phyloP scores from a whole-genome alignment of 2,797 vertebrate species.

The Poeciliopsis turneri region DNA sequence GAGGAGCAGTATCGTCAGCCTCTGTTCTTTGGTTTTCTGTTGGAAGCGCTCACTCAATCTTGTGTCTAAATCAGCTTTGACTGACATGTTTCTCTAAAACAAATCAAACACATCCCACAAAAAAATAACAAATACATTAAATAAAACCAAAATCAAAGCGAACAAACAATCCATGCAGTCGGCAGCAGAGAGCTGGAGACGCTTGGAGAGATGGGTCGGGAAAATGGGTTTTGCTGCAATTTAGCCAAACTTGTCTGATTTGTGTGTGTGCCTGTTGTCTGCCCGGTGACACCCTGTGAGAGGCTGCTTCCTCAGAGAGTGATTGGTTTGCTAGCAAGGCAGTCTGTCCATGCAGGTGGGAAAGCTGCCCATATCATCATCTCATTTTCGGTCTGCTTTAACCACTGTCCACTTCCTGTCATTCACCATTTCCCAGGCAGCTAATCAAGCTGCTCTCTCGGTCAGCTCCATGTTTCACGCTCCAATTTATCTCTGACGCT shows the following conservation, averaged over 20 bases:
- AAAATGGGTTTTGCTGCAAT: conserved; percentile 39
- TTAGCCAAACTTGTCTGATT: conserved; percentile 47
- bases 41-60: conserved; percentile 10
- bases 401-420: conserved; percentile 43
- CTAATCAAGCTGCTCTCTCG: conserved; percentile 33
- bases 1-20: neutral
- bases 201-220: conserved; percentile 17
- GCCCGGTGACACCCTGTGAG: conserved; percentile 68
- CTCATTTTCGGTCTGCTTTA: conserved; percentile 62
- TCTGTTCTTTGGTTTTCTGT: neutral
- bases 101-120: conserved; percentile 6
- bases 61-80: conserved; percentile 16
- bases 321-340: conserved; percentile 66
- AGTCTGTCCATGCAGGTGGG: conserved; percentile 62
- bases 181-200: conserved; percentile 22
- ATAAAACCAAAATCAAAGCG: conserved; percentile 1
- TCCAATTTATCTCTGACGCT: conserved; percentile 21
- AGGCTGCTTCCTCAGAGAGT: conserved; percentile 64
- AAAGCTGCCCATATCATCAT: conserved; percentile 63
- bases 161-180: conserved; percentile 28
- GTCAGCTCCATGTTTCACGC: conserved; percentile 20
- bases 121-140: neutral
- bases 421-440: conserved; percentile 46
- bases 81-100: conserved; percentile 15
- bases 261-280: conserved; percentile 53